Evolutionary conservation across 2,113 vertebrate genomes (phyloP).

Genomic region (Ranitomeya variabilis): DNA sequence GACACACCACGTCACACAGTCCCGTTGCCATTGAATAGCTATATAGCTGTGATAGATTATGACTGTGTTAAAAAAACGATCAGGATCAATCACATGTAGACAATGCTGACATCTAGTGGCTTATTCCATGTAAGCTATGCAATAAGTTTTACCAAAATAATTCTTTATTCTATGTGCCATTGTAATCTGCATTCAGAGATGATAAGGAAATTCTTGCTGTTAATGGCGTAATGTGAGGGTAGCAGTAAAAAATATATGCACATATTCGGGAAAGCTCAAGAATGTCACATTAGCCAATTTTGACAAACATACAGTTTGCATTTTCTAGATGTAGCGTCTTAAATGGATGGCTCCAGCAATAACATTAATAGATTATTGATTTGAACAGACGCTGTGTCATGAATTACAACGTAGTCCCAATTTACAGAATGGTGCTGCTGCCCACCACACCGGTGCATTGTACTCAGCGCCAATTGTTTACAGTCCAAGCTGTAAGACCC

Average conservation of each 20-base stretch:
- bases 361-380: background rate
- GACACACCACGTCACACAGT: background rate
- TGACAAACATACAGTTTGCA: background rate
- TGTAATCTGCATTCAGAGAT: background rate
- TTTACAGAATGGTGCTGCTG: too few relatives aligned
- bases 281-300: background rate
- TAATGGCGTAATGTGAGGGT: background rate
- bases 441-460: too few relatives aligned
- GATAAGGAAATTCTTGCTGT: background rate
- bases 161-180: background rate
- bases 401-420: too few relatives aligned
- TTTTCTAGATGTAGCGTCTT: background rate
- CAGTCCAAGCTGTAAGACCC: too few relatives aligned
- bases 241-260: background rate
- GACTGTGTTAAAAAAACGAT: background rate
- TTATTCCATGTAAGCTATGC: background rate
- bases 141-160: background rate
- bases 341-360: background rate
- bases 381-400: background rate
- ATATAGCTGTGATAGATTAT: background rate
- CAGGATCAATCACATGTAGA: background rate
- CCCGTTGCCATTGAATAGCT: background rate
- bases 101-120: slow-evolving; percentile 46
- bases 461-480: too few relatives aligned
- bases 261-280: background rate